phyloP scores from a whole-genome alignment of 2,797 vertebrate species.

The Cynopterus sphinx region DNA sequence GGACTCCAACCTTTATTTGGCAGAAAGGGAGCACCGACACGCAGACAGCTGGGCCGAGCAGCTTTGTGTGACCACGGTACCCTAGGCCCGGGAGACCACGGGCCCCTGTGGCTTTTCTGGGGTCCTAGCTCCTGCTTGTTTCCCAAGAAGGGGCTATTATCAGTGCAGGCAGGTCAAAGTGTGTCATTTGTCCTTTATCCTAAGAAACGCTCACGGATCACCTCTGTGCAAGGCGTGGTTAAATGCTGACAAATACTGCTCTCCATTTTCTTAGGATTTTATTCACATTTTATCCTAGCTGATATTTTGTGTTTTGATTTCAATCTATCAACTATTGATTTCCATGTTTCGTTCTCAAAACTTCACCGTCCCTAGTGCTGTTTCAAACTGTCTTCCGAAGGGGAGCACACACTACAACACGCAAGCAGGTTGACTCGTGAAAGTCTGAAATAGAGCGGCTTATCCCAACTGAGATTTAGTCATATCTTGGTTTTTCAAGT shows the following conservation, averaged over 20 bases:
- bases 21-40: background rate
- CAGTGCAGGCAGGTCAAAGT: background rate
- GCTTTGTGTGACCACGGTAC: background rate
- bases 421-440: background rate
- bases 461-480: background rate
- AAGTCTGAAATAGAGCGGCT: background rate
- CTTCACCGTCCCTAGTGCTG: background rate
- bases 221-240: background rate
- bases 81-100: background rate
- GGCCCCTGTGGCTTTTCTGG: background rate
- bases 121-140: background rate
- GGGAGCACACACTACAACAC: background rate
- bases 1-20: background rate
- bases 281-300: background rate
- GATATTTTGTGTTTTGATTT: background rate
- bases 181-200: background rate
- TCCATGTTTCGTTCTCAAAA: background rate
- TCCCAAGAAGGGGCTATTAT: background rate
- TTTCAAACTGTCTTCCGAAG: background rate
- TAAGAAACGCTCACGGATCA: background rate
- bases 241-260: background rate
- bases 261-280: background rate
- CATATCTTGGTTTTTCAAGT: background rate
- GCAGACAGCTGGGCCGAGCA: accelerated
- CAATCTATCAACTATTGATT: background rate